Evolutionary conservation across 1,140 invertebrate species (phyloP), one percentile per base, ranked within the genome.

Genomic region (Macrotrachela quadricornifera): DNA sequence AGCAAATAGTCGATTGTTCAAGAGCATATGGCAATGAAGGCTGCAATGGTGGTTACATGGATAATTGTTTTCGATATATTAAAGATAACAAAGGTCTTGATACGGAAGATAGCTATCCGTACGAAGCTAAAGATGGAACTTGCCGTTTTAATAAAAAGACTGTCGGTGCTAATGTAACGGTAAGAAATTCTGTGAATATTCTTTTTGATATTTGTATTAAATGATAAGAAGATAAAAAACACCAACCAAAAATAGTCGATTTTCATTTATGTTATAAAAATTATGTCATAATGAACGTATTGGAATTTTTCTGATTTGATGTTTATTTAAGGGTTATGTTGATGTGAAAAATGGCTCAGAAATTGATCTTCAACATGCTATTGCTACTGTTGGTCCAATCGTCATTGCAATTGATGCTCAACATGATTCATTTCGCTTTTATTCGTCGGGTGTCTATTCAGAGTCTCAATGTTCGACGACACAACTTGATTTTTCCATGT

Each of bases 381-480:
- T 91, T 52, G 84, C 85, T 45, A 85, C 80, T 9, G 70, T 85
- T 57, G 86, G 87, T n/a, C 86, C 87, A 12, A 59, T 77, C 45
- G 71, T 71, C 8, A 73, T 77, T 65, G 86, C 85, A 49, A 91
- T 94, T 63, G 86, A 94, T 75, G 88, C 88, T 46, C 75, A 77
- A 10, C 75, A 77, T 50, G 65, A 75, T 49, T 71, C 76, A 1
- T 81, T 92, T 70, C 78, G 81, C 60, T 76, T 81, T 49, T 91
- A 91, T 63, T 64, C 63, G 55, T 57, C 56, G 36, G 65, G 63
- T 44, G 73, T 83, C 30, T 83, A 82, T 63, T 70, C 75, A 56
- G 79, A 81, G 45, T 68, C 71, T 1, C 62, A 75, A 10, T 84
- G 88, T 74, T 69, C 78, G 84, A 71, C 61, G 52, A 62, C 60